Conservation (phyloP, 2,113 vertebrate species). For the Mormoops blainvillei region DNA sequence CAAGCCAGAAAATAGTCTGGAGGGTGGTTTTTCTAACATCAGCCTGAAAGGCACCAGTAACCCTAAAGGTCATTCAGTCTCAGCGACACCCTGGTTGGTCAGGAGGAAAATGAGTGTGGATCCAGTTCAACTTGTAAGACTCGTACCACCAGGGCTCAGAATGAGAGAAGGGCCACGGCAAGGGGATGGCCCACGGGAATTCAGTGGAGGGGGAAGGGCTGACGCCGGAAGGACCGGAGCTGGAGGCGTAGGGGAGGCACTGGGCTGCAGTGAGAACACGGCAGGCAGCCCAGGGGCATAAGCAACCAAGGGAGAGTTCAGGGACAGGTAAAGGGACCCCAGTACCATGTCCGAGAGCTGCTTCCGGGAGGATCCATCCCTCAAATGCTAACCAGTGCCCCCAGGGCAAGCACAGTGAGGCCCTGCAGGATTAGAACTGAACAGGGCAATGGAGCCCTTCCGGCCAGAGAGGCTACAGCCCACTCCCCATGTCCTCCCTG, state of each 20-base stretch:
- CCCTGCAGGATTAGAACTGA: not conserved
- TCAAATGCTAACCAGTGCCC: fast-evolving
- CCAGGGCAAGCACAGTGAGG: not conserved
- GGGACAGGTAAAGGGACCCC: not conserved
- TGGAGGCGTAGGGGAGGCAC: not conserved
- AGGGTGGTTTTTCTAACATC: not conserved
- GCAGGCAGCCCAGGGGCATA: not conserved
- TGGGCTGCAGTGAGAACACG: not conserved
- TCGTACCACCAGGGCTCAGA: not conserved
- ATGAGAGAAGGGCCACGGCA: not conserved
- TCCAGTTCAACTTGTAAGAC: too few relatives aligned
- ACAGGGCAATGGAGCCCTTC: too few relatives aligned
- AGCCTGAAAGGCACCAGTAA: not conserved
- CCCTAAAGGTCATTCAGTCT: not conserved
- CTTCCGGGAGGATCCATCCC: not conserved
- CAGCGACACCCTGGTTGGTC: not conserved
- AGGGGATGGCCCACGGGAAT: not conserved
- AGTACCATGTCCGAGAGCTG: not conserved
- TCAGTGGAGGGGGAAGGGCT: not conserved
- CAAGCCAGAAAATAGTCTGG: not conserved
- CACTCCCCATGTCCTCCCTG: not conserved
- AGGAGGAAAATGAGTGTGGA: not conserved
- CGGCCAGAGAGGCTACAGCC: not conserved
- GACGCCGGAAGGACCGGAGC: not conserved
- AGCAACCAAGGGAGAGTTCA: not conserved